These are phyloP conservation scores for Teleiodes luculella DNA, from an alignment of 2,888 invertebrate species.

Conservation along the genomic window DNA sequence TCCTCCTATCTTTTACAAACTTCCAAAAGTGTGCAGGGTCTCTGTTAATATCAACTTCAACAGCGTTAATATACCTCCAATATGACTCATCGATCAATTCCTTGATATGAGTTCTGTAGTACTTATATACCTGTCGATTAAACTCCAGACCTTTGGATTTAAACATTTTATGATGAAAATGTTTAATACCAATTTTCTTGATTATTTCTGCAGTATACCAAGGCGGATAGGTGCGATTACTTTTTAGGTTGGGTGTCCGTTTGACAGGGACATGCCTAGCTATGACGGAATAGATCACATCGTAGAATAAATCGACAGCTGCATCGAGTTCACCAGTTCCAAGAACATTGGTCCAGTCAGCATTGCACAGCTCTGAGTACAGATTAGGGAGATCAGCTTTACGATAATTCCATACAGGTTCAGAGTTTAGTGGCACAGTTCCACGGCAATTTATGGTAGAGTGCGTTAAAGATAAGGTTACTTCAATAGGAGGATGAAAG, in stretches of 20 bases:
- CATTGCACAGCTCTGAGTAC: not conserved
- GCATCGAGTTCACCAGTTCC: not conserved
- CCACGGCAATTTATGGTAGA: not conserved
- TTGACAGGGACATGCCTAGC: no score
- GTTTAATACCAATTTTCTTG: not conserved
- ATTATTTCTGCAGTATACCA: not conserved
- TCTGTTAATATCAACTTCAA: no score
- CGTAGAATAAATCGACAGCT: not conserved
- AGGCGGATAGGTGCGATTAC: not conserved
- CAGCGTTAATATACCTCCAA: no score
- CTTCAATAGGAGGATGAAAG: not conserved
- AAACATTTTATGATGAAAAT: not conserved
- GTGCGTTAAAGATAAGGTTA: not conserved
- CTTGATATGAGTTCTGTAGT: not conserved
- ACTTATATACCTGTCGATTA: not conserved
- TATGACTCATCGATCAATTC: no score
- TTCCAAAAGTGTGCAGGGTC: no score
- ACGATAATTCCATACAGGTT: not conserved
- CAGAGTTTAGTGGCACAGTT: not conserved
- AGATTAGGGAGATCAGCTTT: no score
- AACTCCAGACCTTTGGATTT: not conserved
- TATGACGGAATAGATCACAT: not conserved
- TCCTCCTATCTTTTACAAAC: not conserved
- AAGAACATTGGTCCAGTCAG: not conserved
- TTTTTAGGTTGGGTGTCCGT: no score